A percentile compares a stretch with the other conserved stretches of the same genome.
Evolutionary conservation across 2,113 vertebrate genomes (phyloP).

Genomic region (Gyps fulvus): DNA sequence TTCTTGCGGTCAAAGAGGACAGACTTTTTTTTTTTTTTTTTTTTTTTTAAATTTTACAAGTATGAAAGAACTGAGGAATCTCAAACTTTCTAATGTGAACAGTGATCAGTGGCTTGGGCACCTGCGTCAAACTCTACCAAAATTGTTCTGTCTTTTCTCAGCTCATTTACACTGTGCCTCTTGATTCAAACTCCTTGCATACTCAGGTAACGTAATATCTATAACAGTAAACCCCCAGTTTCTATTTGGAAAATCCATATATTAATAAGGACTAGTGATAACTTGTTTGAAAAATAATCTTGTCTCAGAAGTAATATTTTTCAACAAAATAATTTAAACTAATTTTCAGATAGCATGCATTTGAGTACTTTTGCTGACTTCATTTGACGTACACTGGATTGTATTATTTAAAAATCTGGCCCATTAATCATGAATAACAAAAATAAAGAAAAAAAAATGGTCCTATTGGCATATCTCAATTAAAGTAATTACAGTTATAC

Average conservation of each 20-base stretch:
- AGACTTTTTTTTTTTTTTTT: not conserved
- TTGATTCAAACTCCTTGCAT: not conserved
- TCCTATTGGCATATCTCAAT: slow-evolving; percentile 42
- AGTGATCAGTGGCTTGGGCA: not conserved
- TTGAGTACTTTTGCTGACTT: not conserved
- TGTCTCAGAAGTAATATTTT: not conserved
- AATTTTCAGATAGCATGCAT: not conserved
- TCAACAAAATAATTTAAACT: not conserved
- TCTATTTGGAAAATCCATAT: not conserved
- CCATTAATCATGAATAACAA: not conserved
- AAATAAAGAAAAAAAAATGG: slow-evolving; percentile 5
- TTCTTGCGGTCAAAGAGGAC: not conserved
- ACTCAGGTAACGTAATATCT: not conserved
- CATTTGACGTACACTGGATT: not conserved
- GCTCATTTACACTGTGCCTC: not conserved
- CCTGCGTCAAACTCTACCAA: not conserved
- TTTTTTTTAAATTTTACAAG: not conserved
- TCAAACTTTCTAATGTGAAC: not conserved
- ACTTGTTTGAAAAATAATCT: not conserved
- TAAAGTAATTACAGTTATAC: slow-evolving; percentile 46
- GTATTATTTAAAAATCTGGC: not conserved
- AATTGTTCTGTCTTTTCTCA: not conserved
- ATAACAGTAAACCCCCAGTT: not conserved
- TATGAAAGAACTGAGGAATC: not conserved
- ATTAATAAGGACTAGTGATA: not conserved